Evolutionary conservation across 2,113 vertebrate genomes (phyloP), one percentile per base, ranked within the genome.

Genomic region (Campylorhamphus procurvoides): DNA sequence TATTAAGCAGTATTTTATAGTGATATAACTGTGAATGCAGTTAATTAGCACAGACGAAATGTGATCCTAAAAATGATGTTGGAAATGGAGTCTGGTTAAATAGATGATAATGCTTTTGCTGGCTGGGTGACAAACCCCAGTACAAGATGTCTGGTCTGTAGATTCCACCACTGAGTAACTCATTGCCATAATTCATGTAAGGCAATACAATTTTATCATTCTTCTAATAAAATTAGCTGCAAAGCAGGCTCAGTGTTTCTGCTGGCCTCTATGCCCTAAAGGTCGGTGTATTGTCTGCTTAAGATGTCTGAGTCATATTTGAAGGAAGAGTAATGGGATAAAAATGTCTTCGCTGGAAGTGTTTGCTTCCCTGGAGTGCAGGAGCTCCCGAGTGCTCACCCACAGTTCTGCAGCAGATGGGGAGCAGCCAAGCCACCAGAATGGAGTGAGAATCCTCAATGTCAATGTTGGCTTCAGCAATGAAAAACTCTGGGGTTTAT

Each of bases 61-160:
- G 46, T 46, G 11, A 81, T 72, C 52, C 73, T 96, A 84, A 94
- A 93, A 93, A 74, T 86, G 74, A 87, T 60, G 52, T 87, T 94
- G 84, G 56, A 94, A 78, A 84, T 82, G 27, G 72, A 90, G 60
- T 63, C 59, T 84, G 66, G 27, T 81, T 91, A 67, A 90, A 84
- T 55, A 81, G 73, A 79, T 84, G 64, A 59, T 94, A 94, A 95
- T 96, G 80, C 86, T 89, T 87, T 84, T 94, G 27, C 93, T 96
- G 96, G 91, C 95, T 84, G 14, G 75, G 29, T 91, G 86, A 93
- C 93, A 96, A 92, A 18, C 52, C 66, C 44, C 66, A 89, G 47
- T 68, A 60, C 77, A 87, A 89, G 64, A 87, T 91, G 80, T 94
- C 91, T 97, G 87, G 91, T 89, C 87, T 95, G 69, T 84, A 84